phyloP scores from a whole-genome alignment of 2,888 invertebrate species.

The Ashinkailepas kermadecensis region DNA sequence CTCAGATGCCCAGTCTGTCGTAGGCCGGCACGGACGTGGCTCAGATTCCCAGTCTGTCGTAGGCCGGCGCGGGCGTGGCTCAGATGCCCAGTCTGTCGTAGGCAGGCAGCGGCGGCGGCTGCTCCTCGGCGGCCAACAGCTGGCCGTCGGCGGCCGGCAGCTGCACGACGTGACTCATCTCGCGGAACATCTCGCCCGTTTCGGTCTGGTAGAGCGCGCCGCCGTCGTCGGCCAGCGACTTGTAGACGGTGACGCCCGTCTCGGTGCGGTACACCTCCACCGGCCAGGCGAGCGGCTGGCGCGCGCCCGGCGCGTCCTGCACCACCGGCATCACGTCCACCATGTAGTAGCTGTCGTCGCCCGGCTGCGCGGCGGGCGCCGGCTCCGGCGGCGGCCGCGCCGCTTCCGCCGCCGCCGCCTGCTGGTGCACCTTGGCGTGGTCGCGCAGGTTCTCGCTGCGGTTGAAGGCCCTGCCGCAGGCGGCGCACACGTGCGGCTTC shows the following conservation, averaged over 20 bases:
- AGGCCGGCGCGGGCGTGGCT: not conserved
- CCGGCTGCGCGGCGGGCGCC: not conserved
- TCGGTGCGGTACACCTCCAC: conserved; percentile 11
- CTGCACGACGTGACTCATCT: not conserved
- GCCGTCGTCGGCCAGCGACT: not conserved
- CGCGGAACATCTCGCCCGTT: not conserved
- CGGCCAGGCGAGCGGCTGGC: not conserved
- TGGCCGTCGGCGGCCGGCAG: not conserved
- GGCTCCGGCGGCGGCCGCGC: not conserved
- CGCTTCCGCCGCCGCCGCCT: not conserved
- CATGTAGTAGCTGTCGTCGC: not conserved
- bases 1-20: too few species aligned
- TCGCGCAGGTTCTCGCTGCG: not conserved
- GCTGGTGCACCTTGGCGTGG: not conserved
- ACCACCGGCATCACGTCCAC: not conserved
- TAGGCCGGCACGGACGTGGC: too few species aligned
- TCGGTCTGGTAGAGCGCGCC: conserved; percentile 4
- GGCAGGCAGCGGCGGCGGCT: not conserved
- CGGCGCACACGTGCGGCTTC: not conserved
- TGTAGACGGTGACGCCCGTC: conserved; percentile 7
- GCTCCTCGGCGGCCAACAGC: not conserved
- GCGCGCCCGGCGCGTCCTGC: not conserved
- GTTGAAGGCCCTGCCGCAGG: not conserved
- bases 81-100: conserved; percentile 3
- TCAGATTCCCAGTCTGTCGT: too few species aligned